Evolutionary conservation across 2,888 invertebrate species (phyloP), one percentile per base, ranked within the genome.

Genomic region (Stictocephala bisonia): DNA sequence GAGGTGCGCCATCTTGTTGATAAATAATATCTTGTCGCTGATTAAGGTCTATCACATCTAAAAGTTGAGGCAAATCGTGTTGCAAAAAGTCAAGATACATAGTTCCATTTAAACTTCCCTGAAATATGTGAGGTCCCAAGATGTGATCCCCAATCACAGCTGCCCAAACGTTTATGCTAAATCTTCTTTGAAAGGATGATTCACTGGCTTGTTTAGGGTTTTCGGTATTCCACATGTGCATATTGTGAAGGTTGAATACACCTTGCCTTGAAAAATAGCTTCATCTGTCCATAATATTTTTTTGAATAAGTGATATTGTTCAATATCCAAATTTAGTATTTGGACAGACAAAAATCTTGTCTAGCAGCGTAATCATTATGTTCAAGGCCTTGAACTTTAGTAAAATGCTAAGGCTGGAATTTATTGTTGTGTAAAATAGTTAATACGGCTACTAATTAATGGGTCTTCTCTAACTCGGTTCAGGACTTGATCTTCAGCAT

Each of bases 191-290:
- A n/a, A 15, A 40, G 40, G 2, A 64, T 20, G 40, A 20, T 40
- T 64, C 22, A 35, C 40, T 64, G 7, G 64, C 40, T 64, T 18
- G 15, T 22, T 64, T n/a, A 7, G 20, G 40, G 24, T 64, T 64
- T 64, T 64, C 20, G 20, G 15, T 22, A 31, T 20, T 20, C 35
- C 64, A 64, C 40, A 64, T 64, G 24, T 64, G 64, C 64, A 64
- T 64, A n/a, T 64, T 64, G 29, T 64, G 64, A 3, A 31, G 20
- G 66, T 66, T 66, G 40, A 66, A 40, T 40, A 64, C 64, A 41
- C 66, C 24, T 66, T 24, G 66, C 26, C 66, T 66, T 44, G 60
- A 24, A 66, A 66, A 66, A 48, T 24, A 66, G 41, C 3, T 41
- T 66, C 3, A 24, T 66, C 20, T 31, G 66, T 40, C 40, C 29